Evolutionary conservation across 1,140 invertebrate genomes (phyloP).

Genomic region (Oedothorax gibbosus): DNA sequence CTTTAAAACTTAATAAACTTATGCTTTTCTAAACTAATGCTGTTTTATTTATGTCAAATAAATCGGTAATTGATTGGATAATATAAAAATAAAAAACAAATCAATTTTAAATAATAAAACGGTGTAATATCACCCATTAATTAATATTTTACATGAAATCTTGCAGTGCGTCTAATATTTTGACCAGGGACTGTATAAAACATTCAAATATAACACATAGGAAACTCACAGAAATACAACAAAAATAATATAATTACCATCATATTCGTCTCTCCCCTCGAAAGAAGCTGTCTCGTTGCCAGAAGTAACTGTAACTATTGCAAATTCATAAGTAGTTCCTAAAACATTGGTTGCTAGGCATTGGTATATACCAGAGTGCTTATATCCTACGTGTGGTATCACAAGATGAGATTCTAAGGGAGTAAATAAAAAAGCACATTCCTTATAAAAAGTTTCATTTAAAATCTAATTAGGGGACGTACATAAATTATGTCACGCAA

Average conservation of each 20-base stretch:
- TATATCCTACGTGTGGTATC: slow-evolving; percentile 79
- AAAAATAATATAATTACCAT: slow-evolving; percentile 17
- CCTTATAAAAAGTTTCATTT: background rate
- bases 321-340: slow-evolving; percentile 73
- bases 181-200: too few species aligned
- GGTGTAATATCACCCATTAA: too few species aligned
- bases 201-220: too few species aligned
- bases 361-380: slow-evolving; percentile 83
- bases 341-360: slow-evolving; percentile 83
- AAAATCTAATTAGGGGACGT: background rate
- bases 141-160: too few species aligned
- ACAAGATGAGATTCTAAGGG: slow-evolving; percentile 72
- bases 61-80: too few species aligned
- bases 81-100: too few species aligned
- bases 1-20: too few species aligned
- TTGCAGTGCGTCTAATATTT: too few species aligned
- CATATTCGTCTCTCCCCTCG: slow-evolving; percentile 23
- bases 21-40: too few species aligned
- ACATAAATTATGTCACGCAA: too few species aligned
- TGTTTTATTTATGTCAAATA: too few species aligned
- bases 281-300: slow-evolving; percentile 27
- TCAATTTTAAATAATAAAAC: too few species aligned
- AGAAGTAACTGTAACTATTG: slow-evolving; percentile 54
- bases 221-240: background rate
- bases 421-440: background rate